phyloP scores from a whole-genome alignment of 1,140 invertebrate species.

The Caenorhabditis remanei region DNA sequence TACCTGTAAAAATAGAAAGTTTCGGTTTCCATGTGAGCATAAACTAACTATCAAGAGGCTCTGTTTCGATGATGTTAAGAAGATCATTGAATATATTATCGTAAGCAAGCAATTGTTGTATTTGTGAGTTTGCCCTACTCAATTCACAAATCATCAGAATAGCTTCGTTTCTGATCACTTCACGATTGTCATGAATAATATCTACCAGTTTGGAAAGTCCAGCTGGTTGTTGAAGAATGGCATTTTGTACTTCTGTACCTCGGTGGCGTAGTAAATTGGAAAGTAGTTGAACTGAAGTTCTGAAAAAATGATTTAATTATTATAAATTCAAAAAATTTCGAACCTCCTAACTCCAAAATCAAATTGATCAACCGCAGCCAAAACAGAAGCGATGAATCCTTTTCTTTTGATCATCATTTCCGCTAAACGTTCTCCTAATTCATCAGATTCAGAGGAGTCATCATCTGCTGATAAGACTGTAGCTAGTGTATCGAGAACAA shows the following conservation, averaged over 20 bases:
- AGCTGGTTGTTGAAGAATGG: conserved; percentile 92
- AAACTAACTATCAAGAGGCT: conserved; percentile 90
- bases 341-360: conserved; percentile 73
- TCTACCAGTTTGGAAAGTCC: conserved; percentile 98
- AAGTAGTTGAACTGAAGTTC: conserved; percentile 85
- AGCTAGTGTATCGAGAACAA: conserved; percentile 90
- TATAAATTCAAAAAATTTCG: background rate
- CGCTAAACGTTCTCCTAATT: conserved; percentile 92
- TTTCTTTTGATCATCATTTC: conserved; percentile 80
- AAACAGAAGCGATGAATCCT: conserved; percentile 85
- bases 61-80: conserved; percentile 91
- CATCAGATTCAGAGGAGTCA: conserved; percentile 72
- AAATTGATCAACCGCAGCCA: conserved; percentile 87
- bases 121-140: conserved; percentile 92
- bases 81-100: conserved; percentile 97
- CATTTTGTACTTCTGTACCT: conserved; percentile 93
- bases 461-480: conserved; percentile 85
- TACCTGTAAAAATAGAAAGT: conserved; percentile 80
- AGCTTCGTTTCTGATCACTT: conserved; percentile 95
- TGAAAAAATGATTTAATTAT: conserved; percentile 58
- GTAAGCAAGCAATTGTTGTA: conserved; percentile 99
- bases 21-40: background rate
- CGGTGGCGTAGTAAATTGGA: conserved; percentile 85
- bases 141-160: conserved; percentile 91
- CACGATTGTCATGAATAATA: conserved; percentile 89